Conservation (phyloP, 1,140 invertebrate species). For the Rhyacophila brunnea region DNA sequence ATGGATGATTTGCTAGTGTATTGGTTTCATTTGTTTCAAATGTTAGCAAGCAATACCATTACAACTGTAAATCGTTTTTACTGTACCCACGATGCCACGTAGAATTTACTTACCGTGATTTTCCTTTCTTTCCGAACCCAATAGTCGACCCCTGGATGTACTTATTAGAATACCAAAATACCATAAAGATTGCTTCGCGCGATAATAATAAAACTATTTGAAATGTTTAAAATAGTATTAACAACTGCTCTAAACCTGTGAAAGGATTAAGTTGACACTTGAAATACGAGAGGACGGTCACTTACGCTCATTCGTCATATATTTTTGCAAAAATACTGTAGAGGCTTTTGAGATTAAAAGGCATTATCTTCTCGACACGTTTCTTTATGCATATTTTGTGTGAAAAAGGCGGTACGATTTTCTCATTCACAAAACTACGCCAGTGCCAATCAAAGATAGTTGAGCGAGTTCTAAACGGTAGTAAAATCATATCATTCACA, state of each 20-base stretch:
- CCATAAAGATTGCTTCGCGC: slow-evolving; percentile 14
- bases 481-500: too few relatives aligned
- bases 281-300: slow-evolving; percentile 11
- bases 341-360: slow-evolving; percentile 14
- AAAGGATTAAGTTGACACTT: slow-evolving; percentile 28
- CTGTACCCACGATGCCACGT: too few relatives aligned
- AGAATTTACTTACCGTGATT: too few relatives aligned
- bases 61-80: too few relatives aligned
- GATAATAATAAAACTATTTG: slow-evolving; percentile 19
- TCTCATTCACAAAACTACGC: not conserved
- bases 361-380: slow-evolving; percentile 11
- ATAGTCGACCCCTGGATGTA: too few relatives aligned
- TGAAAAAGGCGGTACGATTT: not conserved
- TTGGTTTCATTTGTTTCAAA: too few relatives aligned
- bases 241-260: slow-evolving; percentile 9
- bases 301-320: too few relatives aligned
- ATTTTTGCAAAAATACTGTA: not conserved
- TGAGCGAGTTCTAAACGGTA: too few relatives aligned
- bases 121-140: too few relatives aligned
- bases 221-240: slow-evolving; percentile 32
- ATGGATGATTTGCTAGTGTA: too few relatives aligned
- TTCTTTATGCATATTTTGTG: slow-evolving; percentile 8
- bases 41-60: too few relatives aligned
- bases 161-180: slow-evolving; percentile 5
- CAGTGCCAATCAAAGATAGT: too few relatives aligned